These are phyloP conservation scores for Heteropelma amictum DNA, from an alignment of 2,888 invertebrate species.

Conservation along the genomic window DNA sequence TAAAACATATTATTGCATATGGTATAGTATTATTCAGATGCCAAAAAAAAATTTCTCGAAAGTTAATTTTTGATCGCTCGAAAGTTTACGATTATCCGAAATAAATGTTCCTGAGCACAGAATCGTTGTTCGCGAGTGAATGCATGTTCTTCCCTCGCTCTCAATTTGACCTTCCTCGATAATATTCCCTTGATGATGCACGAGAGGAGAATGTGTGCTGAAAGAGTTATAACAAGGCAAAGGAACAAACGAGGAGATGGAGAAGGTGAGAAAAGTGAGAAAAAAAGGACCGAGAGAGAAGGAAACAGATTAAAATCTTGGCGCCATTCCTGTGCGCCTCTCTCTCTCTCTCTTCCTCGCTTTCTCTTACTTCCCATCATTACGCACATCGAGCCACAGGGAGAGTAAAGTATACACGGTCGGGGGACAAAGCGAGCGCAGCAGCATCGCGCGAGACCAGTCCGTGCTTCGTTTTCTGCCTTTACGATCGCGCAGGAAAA, in stretches of 20 bases:
- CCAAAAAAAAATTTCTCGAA: slow-evolving; percentile 27
- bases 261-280: slow-evolving; percentile 4
- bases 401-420: slow-evolving; percentile 27
- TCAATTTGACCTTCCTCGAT: slow-evolving; percentile 9
- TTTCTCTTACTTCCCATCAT: not conserved
- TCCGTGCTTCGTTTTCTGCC: slow-evolving; percentile 7
- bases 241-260: slow-evolving; percentile 15
- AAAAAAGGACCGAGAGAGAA: slow-evolving; percentile 11
- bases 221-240: slow-evolving; percentile 16
- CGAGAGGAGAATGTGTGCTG: not conserved
- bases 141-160: no score
- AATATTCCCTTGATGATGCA: not conserved
- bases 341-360: slow-evolving; percentile 26
- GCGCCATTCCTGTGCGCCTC: slow-evolving; percentile 36
- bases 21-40: no score
- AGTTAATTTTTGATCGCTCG: not conserved
- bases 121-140: no score
- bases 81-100: slow-evolving; percentile 6
- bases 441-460: slow-evolving; percentile 20
- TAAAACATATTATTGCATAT: no score
- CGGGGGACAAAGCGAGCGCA: slow-evolving; percentile 14
- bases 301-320: slow-evolving; percentile 34
- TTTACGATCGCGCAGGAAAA: slow-evolving; percentile 32
- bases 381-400: not conserved
- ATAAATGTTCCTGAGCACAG: slow-evolving; percentile 12